Percentiles rank a stretch among this genome's conserved stretches.
phyloP scores from a whole-genome alignment of 2,797 vertebrate species.

The Tragelaphus oryx region DNA sequence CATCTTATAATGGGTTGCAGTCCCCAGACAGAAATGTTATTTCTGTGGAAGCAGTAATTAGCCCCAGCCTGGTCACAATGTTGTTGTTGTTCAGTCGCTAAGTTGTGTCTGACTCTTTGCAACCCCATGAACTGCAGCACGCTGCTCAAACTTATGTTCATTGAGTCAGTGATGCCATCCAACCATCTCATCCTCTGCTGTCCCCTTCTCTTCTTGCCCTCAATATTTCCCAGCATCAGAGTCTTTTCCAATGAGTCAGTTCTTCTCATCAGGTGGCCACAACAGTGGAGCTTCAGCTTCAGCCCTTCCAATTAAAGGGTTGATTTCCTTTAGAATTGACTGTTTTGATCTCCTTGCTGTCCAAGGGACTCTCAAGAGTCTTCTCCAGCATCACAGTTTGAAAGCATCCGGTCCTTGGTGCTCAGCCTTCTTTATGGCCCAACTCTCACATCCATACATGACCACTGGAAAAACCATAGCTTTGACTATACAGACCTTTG shows the following conservation, averaged over 20 bases:
- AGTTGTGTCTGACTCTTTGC: neutral
- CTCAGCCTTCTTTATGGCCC: neutral
- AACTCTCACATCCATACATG: neutral
- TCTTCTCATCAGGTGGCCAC: neutral
- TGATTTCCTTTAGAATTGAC: neutral
- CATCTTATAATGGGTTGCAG: neutral
- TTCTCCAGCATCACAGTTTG: neutral
- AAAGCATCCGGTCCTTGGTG: neutral
- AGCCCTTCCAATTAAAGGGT: neutral
- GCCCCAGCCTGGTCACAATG: neutral
- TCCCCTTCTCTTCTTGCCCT: neutral
- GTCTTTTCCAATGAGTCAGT: neutral
- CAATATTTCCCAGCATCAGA: neutral
- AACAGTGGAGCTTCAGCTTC: neutral
- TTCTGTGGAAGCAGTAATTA: neutral
- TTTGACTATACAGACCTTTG: neutral
- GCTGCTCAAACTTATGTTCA: neutral
- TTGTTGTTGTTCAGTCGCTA: neutral
- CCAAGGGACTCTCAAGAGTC: neutral
- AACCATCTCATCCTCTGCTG: neutral
- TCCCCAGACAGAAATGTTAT: neutral
- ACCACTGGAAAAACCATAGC: neutral
- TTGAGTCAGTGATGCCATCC: neutral
- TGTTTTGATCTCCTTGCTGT: neutral
- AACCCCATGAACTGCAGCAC: neutral